Base-by-base conservation (phyloP, 2,888 invertebrate genomes). In the Rutpela maculata region DNA sequence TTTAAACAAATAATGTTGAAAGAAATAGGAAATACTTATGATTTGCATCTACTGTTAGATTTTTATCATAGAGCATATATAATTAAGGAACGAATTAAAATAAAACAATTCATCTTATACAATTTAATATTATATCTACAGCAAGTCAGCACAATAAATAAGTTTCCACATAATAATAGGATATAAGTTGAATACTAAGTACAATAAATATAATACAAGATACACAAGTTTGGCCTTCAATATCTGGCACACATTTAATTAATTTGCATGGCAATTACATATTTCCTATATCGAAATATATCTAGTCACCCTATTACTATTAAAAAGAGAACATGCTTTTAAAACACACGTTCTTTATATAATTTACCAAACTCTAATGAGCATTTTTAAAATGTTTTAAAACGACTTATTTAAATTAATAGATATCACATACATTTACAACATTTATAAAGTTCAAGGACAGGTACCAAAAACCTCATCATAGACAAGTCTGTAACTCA, bases 231-330 rank as follows among this genome's bases (percentile, higher is more conserved):
- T 86, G 84, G 85, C 85, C 86, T 83, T 85, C 85, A 82, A 83
- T 85, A 86, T 85, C 86, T 86, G 87, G 86, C 86, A 87, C 88
- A 87, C 86, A 81, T 55, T 67, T 26, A 67, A 83, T 87, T 87
- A 81, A 83, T 87, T 89, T 88, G 89, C 89, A 89, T 88, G 86
- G 88, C 88, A 88, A 89, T 89, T 89, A 88, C 88, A 85, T 86
- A 86, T 87, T 87, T 88, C 84, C 85, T 87, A 87, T 85, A 86
- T 86, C 84, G 86, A 87, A 87, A 87, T 86, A 84, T 83, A 85
- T 80, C 83, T 86, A 85, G 63, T 74, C 67, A 75, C 59, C 55
- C 78, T 80, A 80, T 43, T 59, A 57, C 76, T 76, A 74, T 76
- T 76, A 68, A 55, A 68, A 62, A 71, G 56, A 71, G 72, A 75